Percentiles rank a stretch among this genome's conserved stretches.
Conservation (phyloP, 2,797 vertebrate species). For the Chiroxiphia lanceolata region DNA sequence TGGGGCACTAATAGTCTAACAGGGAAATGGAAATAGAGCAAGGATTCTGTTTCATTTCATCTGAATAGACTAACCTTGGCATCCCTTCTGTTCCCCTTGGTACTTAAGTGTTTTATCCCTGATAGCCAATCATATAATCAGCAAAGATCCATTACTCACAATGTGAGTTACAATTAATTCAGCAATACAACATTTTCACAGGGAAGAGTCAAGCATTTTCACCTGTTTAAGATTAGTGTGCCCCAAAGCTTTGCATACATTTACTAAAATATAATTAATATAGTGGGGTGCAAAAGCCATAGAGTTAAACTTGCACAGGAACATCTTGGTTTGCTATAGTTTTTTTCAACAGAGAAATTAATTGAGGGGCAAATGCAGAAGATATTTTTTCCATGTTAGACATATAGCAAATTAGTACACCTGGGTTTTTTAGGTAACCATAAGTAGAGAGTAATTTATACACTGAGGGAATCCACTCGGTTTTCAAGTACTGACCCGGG, state of each 20-base stretch:
- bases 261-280: not conserved
- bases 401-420: not conserved
- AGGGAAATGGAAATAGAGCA: not conserved
- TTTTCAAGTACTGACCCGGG: not conserved
- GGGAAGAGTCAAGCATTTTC: not conserved
- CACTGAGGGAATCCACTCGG: not conserved
- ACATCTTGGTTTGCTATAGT: not conserved
- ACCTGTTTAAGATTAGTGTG: not conserved
- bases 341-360: not conserved
- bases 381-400: not conserved
- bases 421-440: not conserved
- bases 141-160: not conserved
- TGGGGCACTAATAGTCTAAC: not conserved
- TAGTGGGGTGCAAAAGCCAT: not conserved
- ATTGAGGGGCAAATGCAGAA: not conserved
- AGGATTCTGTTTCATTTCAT: not conserved
- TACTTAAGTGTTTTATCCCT: not conserved
- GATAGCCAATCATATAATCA: not conserved
- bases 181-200: not conserved
- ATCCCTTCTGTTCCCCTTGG: not conserved
- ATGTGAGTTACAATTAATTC: not conserved
- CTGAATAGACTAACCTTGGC: not conserved
- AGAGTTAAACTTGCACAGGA: not conserved
- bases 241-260: not conserved
- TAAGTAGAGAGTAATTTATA: not conserved